Conservation (phyloP, 2,888 invertebrate species). For the Melanophora roralis region DNA sequence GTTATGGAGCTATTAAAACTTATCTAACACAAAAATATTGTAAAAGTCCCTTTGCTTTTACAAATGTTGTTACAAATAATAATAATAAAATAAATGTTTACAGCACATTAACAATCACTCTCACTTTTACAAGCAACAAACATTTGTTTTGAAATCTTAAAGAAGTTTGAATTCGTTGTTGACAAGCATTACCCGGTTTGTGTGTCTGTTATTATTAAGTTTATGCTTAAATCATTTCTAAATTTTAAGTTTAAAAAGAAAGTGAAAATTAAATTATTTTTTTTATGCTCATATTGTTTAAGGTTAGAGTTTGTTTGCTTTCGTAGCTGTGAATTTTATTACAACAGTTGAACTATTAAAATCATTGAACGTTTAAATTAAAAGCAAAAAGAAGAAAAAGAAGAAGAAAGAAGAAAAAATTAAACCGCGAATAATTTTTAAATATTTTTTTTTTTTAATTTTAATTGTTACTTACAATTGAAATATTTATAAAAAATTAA, state of each 20-base stretch:
- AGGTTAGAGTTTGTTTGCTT: neutral
- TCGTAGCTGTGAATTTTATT: neutral
- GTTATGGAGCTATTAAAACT: neutral
- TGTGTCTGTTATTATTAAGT: neutral
- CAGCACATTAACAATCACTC: conserved; percentile 16
- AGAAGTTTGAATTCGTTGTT: neutral
- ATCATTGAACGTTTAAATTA: neutral
- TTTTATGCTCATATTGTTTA: neutral
- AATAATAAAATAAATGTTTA: neutral
- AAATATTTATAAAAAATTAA: neutral
- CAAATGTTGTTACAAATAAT: neutral
- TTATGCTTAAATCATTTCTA: neutral
- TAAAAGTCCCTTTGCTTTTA: neutral
- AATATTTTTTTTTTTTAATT: no score
- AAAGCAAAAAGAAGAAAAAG: neutral
- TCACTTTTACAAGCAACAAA: conserved; percentile 28
- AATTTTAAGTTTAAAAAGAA: neutral
- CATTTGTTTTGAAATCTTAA: neutral
- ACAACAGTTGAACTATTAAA: neutral
- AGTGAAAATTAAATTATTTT: conserved; percentile 23
- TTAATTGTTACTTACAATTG: neutral
- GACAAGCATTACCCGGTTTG: neutral
- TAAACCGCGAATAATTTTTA: neutral
- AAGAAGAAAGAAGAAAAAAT: neutral
- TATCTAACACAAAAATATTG: neutral